These are phyloP conservation scores for Diaprepes abbreviatus DNA, from an alignment of 2,888 invertebrate genomes.

Conservation along the genomic window DNA sequence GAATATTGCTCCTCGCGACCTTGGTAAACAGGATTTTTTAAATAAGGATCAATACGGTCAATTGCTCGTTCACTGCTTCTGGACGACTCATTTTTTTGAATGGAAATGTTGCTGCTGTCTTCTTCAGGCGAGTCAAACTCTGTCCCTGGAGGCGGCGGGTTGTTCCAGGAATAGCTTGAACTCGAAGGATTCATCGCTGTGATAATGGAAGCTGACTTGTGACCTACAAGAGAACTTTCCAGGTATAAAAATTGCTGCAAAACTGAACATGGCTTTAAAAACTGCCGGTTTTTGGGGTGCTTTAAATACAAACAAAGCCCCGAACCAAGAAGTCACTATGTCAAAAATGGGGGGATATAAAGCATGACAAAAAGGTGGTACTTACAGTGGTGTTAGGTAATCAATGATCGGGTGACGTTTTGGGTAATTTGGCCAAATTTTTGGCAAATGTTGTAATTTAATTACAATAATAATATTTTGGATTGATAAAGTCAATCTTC, in stretches of 20 bases:
- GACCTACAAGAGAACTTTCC: slow-evolving; percentile 70
- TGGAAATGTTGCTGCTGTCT: slow-evolving; percentile 41
- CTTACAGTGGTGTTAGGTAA: slow-evolving; percentile 58
- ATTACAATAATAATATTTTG: not conserved
- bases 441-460: slow-evolving; percentile 31
- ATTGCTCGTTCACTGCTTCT: slow-evolving; percentile 52
- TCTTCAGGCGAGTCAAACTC: slow-evolving; percentile 57
- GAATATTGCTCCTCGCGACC: slow-evolving; percentile 55
- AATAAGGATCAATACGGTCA: slow-evolving; percentile 61
- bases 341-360: slow-evolving; percentile 38
- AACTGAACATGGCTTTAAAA: slow-evolving; percentile 27
- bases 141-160: slow-evolving; percentile 67
- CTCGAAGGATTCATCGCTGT: slow-evolving; percentile 61
- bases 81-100: slow-evolving; percentile 36
- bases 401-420: slow-evolving; percentile 51
- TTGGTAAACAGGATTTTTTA: slow-evolving; percentile 62
- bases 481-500: slow-evolving; percentile 3
- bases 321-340: slow-evolving; percentile 31
- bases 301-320: slow-evolving; percentile 26
- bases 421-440: slow-evolving; percentile 18
- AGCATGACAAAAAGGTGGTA: slow-evolving; percentile 43
- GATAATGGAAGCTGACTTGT: slow-evolving; percentile 56
- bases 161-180: slow-evolving; percentile 57
- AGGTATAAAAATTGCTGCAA: slow-evolving; percentile 62
- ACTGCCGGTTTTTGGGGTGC: slow-evolving; percentile 35